These are phyloP conservation scores for Clavelina lepadiformis DNA, from an alignment of 23 tunicate species.

Conservation along the genomic window DNA sequence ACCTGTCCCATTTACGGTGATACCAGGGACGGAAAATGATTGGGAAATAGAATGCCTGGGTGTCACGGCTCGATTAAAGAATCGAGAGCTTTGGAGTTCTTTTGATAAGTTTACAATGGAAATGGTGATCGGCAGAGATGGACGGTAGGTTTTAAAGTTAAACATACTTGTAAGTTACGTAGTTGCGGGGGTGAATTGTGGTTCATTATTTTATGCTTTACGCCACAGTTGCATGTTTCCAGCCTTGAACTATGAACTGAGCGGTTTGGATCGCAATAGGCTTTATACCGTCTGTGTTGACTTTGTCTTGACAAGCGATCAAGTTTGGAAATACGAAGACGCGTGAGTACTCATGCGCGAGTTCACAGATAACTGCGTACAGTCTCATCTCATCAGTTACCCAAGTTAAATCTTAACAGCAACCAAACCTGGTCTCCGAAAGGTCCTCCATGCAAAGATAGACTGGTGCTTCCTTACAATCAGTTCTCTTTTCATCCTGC, in stretches of 20 bases:
- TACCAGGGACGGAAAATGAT: slow-evolving; percentile 26
- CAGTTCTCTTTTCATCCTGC: slow-evolving; percentile 42
- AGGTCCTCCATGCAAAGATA: slow-evolving; percentile 35
- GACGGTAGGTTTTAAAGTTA: slow-evolving; percentile 28
- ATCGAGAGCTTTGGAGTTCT: slow-evolving; percentile 29
- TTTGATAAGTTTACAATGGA: slow-evolving; percentile 39
- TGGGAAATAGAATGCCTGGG: slow-evolving; percentile 59
- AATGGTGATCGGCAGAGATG: slow-evolving; percentile 58
- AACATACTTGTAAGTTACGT: too few species aligned
- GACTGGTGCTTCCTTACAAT: slow-evolving; percentile 20
- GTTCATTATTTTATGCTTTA: too few species aligned
- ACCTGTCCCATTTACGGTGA: slow-evolving; percentile 5
- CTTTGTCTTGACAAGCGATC: slow-evolving; percentile 40
- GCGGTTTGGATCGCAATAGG: slow-evolving; percentile 35
- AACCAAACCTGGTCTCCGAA: slow-evolving; percentile 40
- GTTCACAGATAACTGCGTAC: too few species aligned
- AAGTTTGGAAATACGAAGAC: slow-evolving; percentile 47
- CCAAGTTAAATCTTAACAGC: slow-evolving; percentile 1
- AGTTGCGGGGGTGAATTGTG: too few species aligned
- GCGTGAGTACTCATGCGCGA: background rate
- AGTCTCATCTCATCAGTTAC: too few species aligned
- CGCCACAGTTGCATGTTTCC: slow-evolving; percentile 57
- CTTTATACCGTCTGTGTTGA: slow-evolving; percentile 42
- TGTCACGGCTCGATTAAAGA: slow-evolving; percentile 21
- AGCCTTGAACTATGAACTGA: slow-evolving; percentile 40